Base-by-base conservation (phyloP, 2,113 vertebrate species). In the Halcyon senegalensis region DNA sequence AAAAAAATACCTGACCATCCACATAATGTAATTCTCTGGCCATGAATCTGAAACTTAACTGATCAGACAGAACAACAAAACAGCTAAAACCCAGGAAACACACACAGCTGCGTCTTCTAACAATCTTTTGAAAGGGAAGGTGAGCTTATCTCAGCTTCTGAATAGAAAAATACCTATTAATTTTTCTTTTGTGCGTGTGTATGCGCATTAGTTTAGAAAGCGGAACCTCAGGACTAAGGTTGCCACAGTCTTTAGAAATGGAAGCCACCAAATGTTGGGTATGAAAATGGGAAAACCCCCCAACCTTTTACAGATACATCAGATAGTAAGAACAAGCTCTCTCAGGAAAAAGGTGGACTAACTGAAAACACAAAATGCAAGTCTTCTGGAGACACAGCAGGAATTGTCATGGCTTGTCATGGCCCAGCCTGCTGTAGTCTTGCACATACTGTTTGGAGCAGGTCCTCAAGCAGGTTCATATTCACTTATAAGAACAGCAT, bases 261-360 rank as follows among this genome's bases (percentile, higher is more conserved):
- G 80, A 91, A 63, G n/a, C 5, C 56, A 62, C 5, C 30, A 83
- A 56, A 60, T 25, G 12, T 4, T 41, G 5, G 27, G 6, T 69
- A 56, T 53, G 30, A 44, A 64, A 43, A 79, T 1, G 5, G 24
- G 23, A 21, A 28, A 7, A 19, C 13, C 7, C 0, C 1, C 2
- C 5, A 24, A 51, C 6, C 6, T 68, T 77, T 46, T 51, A 78
- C 19, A 73, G 23, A 46, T 30, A 28, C 6, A 7, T 56, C 9
- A 46, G 35, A 33, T 62, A 43, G 62, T 6, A 16, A 66, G 80
- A 92, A 77, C 44, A 77, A 70, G 24, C n/a, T 72, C 16, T 53
- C 39, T 39, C 50, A 62, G 55, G 31, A 48, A 62, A 37, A 59
- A 75, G 33, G 37, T 30, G 30, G 44, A 67, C 21, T 31, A 84